These are phyloP conservation scores for Venustaconcha ellipsiformis DNA, from an alignment of 1,140 invertebrate genomes.

Conservation along the genomic window DNA sequence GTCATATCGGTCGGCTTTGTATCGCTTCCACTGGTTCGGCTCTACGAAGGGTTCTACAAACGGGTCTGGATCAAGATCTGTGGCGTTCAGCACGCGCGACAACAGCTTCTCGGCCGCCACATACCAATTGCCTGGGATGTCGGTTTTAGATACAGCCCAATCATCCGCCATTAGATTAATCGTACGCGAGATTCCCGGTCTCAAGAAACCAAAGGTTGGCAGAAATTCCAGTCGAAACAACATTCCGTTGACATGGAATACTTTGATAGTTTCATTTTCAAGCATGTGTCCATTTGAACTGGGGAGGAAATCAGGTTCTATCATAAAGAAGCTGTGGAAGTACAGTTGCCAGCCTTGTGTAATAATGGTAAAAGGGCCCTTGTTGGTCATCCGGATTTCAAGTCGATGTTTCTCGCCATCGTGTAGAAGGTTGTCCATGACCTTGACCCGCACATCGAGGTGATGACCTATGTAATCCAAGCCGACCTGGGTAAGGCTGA, in stretches of 20 bases:
- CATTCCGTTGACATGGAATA: slow-evolving; percentile 51
- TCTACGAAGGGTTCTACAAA: slow-evolving; percentile 51
- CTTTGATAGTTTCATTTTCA: slow-evolving; percentile 29
- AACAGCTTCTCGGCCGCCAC: slow-evolving; percentile 41
- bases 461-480: slow-evolving; percentile 12
- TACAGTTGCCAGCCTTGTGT: slow-evolving; percentile 8
- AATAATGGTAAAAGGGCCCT: slow-evolving; percentile 7
- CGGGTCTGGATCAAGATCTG: slow-evolving; percentile 33
- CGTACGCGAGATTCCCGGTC: slow-evolving; percentile 16
- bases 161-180: slow-evolving; percentile 38
- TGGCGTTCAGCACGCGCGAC: slow-evolving; percentile 31
- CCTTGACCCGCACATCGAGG: slow-evolving; percentile 16
- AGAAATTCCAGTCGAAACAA: slow-evolving; percentile 39
- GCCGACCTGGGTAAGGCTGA: slow-evolving; percentile 14
- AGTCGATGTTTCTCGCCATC: slow-evolving; percentile 22
- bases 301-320: slow-evolving; percentile 34
- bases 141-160: slow-evolving; percentile 55
- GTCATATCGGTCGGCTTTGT: slow-evolving; percentile 44
- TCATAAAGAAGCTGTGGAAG: slow-evolving; percentile 30
- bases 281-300: slow-evolving; percentile 34
- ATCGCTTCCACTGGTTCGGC: slow-evolving; percentile 52
- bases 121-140: slow-evolving; percentile 59
- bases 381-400: slow-evolving; percentile 19
- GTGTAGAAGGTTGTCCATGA: slow-evolving; percentile 19
- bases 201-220: slow-evolving; percentile 28